Base-by-base conservation (phyloP, 1,140 invertebrate genomes). In the Halesus radiatus region DNA sequence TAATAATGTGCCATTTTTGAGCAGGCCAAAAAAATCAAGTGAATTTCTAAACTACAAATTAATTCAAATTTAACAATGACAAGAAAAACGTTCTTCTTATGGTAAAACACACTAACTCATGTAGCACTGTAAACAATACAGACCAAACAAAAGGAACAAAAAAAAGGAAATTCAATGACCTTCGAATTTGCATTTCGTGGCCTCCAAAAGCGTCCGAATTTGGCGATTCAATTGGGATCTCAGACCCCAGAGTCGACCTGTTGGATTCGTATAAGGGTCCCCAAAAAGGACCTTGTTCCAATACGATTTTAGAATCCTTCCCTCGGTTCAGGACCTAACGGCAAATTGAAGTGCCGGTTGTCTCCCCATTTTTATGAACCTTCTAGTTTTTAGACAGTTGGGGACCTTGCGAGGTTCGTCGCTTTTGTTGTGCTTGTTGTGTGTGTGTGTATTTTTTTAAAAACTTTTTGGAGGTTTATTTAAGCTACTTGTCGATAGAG, bases 401-500 rank as follows among this genome's bases (percentile, higher is more conserved):
- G 50, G 66, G 20, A 16, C 70, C 52, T 18, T 16, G 29, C n/a
- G 45, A 74, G 52, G 70, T 18, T 8, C 52, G 32, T 29, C 37
- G 37, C 37, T 45, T 70, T 32, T 50, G 45, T 70, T 70, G 66
- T 74, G 37, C 15, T 16, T 54, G 22, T 79, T 79, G 58, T 56
- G 18, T n/a, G n/a, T n/a, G n/a, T n/a, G n/a, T 45, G 16, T 15
- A 3, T 60, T 76, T 76, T 76, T 76, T 76, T 62, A 29, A 7
- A 2, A n/a, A n/a, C n/a, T n/a, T 60, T 62, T 76, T 75, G 75
- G n/a, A 64, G 6, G 23, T 73, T 78, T 68, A 37, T 62, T 81
- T 78, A 50, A 32, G 68, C 80, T 81, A 81, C 80, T 79, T 81
- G 80, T 70, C 80, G 62, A 23, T 79, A 81, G 80, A 81, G 54